A percentile compares a stretch with the other conserved stretches of the same genome.
Evolutionary conservation across 2,888 invertebrate genomes (phyloP).

Genomic region (Galerucella nymphaeae): DNA sequence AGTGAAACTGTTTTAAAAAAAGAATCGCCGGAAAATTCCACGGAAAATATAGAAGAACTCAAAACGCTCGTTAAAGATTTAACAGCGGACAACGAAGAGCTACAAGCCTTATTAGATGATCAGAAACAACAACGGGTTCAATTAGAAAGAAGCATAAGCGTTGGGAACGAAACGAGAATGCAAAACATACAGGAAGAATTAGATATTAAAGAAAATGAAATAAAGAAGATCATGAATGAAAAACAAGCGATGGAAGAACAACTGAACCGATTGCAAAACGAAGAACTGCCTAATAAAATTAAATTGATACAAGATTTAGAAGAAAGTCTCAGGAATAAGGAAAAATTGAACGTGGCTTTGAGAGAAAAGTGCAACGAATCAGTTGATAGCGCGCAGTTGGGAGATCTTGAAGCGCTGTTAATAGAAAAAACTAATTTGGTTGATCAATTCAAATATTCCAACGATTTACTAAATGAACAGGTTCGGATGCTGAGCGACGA

Average conservation of each 20-base stretch:
- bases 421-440: conserved; percentile 18
- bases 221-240: conserved; percentile 26
- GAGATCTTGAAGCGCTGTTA: conserved; percentile 20
- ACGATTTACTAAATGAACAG: conserved; percentile 56
- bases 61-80: conserved; percentile 70
- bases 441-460: conserved; percentile 41
- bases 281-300: neutral
- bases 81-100: conserved; percentile 72
- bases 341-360: neutral
- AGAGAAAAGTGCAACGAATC: neutral
- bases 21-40: conserved; percentile 7
- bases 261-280: neutral
- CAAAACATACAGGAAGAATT: conserved; percentile 37
- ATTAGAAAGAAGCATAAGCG: conserved; percentile 48
- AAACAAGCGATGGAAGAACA: conserved; percentile 21
- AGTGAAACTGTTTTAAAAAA: conserved; percentile 49
- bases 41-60: conserved; percentile 65
- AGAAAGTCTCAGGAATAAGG: conserved; percentile 10
- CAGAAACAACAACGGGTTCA: conserved; percentile 62
- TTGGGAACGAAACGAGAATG: conserved; percentile 26
- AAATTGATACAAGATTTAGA: conserved; percentile 17
- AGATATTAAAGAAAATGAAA: conserved; percentile 15
- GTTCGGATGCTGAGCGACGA: conserved; percentile 54
- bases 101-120: conserved; percentile 70
- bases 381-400: conserved; percentile 8